Evolutionary conservation across 2,797 vertebrate species (phyloP).

Genomic region (Schizopygopsis malacanthus): DNA sequence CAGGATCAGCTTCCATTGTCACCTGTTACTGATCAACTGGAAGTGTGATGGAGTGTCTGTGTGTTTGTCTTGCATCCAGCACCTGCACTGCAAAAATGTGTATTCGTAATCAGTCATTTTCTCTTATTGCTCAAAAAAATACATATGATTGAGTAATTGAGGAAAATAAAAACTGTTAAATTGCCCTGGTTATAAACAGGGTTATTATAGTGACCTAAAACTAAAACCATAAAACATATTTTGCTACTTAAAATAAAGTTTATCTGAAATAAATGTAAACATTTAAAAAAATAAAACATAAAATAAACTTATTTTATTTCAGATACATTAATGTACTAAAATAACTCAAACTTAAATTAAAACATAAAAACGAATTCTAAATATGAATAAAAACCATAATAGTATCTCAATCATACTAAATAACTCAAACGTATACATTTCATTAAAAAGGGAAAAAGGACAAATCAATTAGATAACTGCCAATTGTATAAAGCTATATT

Average conservation of each 20-base stretch:
- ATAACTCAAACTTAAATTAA: neutral
- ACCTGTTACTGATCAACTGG: constrained; percentile 9
- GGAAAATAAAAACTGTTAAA: neutral
- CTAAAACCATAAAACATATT: neutral
- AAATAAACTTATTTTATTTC: too few species aligned
- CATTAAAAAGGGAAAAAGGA: neutral
- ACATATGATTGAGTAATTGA: neutral
- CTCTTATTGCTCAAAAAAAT: neutral
- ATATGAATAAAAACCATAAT: neutral
- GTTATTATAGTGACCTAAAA: neutral
- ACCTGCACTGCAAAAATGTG: neutral
- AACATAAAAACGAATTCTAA: neutral
- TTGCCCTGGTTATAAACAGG: neutral
- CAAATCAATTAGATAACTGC: neutral
- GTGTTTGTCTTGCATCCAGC: neutral
- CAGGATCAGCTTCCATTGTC: neutral
- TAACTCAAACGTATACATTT: neutral
- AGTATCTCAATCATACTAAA: neutral
- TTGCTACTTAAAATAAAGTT: neutral
- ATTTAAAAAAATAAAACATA: too few species aligned
- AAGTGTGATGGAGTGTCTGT: neutral
- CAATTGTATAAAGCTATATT: neutral
- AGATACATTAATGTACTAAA: too few species aligned
- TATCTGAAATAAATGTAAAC: neutral
- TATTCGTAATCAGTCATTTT: neutral